Conservation (phyloP, 2,888 invertebrate species). For the Drosophila anomalata region DNA sequence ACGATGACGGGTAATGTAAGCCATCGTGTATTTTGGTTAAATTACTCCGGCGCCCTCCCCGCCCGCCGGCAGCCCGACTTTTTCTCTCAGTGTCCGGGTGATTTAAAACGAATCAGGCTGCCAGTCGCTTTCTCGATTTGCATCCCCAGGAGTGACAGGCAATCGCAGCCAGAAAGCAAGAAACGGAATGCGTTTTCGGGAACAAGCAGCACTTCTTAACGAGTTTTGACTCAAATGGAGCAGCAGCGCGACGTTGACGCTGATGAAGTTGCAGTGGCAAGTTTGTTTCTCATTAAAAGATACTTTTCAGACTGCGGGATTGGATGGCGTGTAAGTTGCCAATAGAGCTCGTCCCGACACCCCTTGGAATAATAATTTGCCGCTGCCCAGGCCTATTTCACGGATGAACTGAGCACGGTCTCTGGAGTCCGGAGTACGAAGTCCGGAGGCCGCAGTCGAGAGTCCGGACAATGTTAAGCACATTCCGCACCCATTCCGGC, state of each 20-base stretch:
- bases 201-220: neutral
- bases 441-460: too few species aligned
- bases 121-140: slow-evolving; percentile 5
- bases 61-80: neutral
- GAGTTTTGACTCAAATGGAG: neutral
- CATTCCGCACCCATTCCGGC: slow-evolving; percentile 3
- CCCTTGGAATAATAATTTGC: neutral
- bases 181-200: slow-evolving; percentile 4
- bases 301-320: neutral
- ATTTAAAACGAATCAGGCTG: slow-evolving; percentile 24
- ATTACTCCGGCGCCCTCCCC: slow-evolving; percentile 30
- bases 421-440: neutral
- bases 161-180: slow-evolving; percentile 8
- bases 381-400: neutral
- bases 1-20: slow-evolving; percentile 25
- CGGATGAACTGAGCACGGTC: slow-evolving; percentile 2
- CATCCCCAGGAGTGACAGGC: slow-evolving; percentile 25
- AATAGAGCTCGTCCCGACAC: neutral
- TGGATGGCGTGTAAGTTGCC: neutral
- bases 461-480: slow-evolving; percentile 5
- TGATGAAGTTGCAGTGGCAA: slow-evolving; percentile 1
- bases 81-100: slow-evolving; percentile 5
- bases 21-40: slow-evolving; percentile 28
- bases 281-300: neutral
- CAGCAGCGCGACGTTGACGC: neutral